A percentile compares a stretch with the other conserved stretches of the same genome.
Conservation (phyloP, 2,888 invertebrate genomes). For the Lamproptera curius region DNA sequence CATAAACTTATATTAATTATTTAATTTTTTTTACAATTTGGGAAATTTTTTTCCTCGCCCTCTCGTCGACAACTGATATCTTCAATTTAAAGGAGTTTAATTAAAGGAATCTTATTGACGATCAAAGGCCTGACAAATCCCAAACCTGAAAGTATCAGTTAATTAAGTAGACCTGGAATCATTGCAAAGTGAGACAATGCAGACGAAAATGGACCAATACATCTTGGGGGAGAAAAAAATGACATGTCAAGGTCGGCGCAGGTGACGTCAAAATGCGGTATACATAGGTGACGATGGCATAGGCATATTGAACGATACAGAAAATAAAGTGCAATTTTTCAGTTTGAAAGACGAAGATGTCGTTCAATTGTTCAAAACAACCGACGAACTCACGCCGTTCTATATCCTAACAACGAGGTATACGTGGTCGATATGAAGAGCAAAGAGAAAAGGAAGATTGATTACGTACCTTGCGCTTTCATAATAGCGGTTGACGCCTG, state of each 20-base stretch:
- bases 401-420: slow-evolving; percentile 61
- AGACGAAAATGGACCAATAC: slow-evolving; percentile 70
- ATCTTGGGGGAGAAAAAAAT: slow-evolving; percentile 50
- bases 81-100: no score
- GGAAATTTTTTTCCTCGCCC: slow-evolving; percentile 31
- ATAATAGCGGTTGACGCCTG: slow-evolving; percentile 58
- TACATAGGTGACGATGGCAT: slow-evolving; percentile 62
- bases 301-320: slow-evolving; percentile 45
- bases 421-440: slow-evolving; percentile 47
- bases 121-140: slow-evolving; percentile 66
- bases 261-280: slow-evolving; percentile 51
- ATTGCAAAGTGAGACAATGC: slow-evolving; percentile 57
- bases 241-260: slow-evolving; percentile 61
- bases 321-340: slow-evolving; percentile 49
- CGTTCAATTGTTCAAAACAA: slow-evolving; percentile 58
- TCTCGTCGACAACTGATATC: slow-evolving; percentile 54
- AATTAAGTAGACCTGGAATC: slow-evolving; percentile 64
- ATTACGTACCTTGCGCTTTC: slow-evolving; percentile 59
- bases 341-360: slow-evolving; percentile 64
- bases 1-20: no score
- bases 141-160: slow-evolving; percentile 48
- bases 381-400: slow-evolving; percentile 53
- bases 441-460: slow-evolving; percentile 53
- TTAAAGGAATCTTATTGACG: no score
- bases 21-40: no score